Base-by-base conservation (phyloP, 1,140 invertebrate species). In the Temnothorax nylanderi region DNA sequence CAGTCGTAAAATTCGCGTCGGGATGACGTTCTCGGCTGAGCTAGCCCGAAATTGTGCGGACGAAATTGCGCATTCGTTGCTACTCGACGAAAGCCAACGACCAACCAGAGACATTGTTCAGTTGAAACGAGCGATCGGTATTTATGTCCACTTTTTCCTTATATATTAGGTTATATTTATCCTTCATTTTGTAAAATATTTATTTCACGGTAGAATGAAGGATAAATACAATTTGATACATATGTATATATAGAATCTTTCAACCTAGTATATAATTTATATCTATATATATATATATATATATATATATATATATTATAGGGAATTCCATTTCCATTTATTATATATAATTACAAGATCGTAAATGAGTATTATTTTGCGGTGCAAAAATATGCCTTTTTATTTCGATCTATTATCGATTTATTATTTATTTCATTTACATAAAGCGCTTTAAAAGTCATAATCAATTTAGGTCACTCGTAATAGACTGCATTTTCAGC, bases 391-490 rank as follows among this genome's bases (percentile, higher is more conserved):
- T 82, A 41, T 21, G 11, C 41, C 18, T 37, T 37, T 13, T 47
- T 10, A 93, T 93, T 93, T 91, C 80, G 11, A 13, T 47, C 47
- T 47, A 47, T 13, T 13, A 47, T 47, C 47, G 47, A 13, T 47
- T 10, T 47, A 47, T 47, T 47, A 47, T 47, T 47, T 13, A 47
- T 47, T 47, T 13, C 47, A 47, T 47, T 47, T 47, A 47, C 11
- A 13, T 44, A 26, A 26, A 2, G 41, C 41, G 93, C 93, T 94
- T 92, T 94, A 92, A 89, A 92, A 94, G 26, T 89, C 90, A 91
- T 93, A 93, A 94, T 93, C 90, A 89, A 92, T 94, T 89, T 88
- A 91, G 88, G 92, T 71, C 91, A 93, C 88, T 91, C 76, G 89
- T 81, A 86, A 54, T 80, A 51, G 16, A 49, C 44, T 69, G 44